Base-by-base conservation (phyloP, 2,797 vertebrate species). In the Smutsia gigantea region DNA sequence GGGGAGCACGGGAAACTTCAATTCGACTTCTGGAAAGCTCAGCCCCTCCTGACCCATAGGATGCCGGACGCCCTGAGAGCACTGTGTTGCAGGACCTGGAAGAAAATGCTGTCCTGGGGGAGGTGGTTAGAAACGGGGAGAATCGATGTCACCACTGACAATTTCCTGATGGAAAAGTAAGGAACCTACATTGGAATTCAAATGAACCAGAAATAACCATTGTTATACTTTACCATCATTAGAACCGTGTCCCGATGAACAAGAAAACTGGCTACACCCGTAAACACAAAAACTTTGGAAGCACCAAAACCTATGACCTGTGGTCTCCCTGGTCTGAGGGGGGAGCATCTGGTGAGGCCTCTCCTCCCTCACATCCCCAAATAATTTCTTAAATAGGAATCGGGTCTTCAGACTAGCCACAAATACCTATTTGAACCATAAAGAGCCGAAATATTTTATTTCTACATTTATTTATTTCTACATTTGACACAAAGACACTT, bases 11-110 rank as follows among this genome's bases (percentile, higher is more conserved):
- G 89, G 27, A 88, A 90, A 61, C 57, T 78, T 57, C 87, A 91
- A 15, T 92, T 84, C 92, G 59, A 66, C 64, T 57, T 34, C 71
- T 81, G 71, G 82, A 93, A 94, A 90, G 74, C 68, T 29, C 93
- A 79, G 84, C 77, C 82, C 42, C 42, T 46, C 42, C 42, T 8
- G 42, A 46, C 8, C 8, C 42, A 46, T 8, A 46, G 42, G 72
- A 31, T 25, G 53, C 18, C 12, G 18, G 68, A 18, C 21, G 12
- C 18, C 25, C 53, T 51, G 5, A 39, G 53, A 57, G 8, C 0
- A 4, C 51, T 13, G 53, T 10, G 18, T 7, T 9, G 27, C 39
- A 29, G 4, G 31, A 4, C 37, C 55, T 1, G 11, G 17, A 31
- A 31, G 12, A 34, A 72, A 17, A 57, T 9, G 23, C n/a, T 2